Evolutionary conservation across 2,888 invertebrate species (phyloP).

Genomic region (Troilus luridus): DNA sequence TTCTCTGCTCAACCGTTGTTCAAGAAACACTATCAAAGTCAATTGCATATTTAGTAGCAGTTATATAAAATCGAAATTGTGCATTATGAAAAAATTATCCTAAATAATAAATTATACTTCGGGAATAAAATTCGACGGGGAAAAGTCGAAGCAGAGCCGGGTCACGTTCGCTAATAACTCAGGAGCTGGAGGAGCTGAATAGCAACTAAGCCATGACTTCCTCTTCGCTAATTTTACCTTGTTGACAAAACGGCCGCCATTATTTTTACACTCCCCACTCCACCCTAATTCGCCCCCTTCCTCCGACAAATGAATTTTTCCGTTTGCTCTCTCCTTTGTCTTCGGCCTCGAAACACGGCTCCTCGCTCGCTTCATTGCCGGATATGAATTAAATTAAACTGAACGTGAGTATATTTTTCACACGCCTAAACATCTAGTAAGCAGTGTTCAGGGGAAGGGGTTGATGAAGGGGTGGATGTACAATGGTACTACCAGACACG

Average conservation of each 20-base stretch:
- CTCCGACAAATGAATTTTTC: conserved; percentile 42
- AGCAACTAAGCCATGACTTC: conserved; percentile 56
- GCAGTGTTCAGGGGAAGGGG: neutral
- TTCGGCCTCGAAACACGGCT: neutral
- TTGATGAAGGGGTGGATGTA: neutral
- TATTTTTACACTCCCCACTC: conserved; percentile 40
- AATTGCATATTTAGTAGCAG: neutral
- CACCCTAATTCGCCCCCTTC: conserved; percentile 9
- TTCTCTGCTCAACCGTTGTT: too few species aligned
- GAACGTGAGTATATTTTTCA: conserved; percentile 21
- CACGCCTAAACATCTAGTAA: neutral
- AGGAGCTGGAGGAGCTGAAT: conserved; percentile 46
- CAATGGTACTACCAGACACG: neutral
- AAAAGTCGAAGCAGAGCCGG: conserved; percentile 20
- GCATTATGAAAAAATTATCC: neutral
- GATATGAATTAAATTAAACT: conserved; percentile 49
- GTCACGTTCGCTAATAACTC: conserved; percentile 56
- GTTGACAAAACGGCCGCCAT: conserved; percentile 55
- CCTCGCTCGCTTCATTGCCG: conserved; percentile 11
- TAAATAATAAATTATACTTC: neutral
- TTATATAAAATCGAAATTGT: neutral
- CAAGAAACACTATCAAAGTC: too few species aligned
- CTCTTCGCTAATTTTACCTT: conserved; percentile 55
- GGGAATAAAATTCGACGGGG: neutral
- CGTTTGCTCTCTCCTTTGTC: conserved; percentile 19